Conservation (phyloP, 2,113 vertebrate species). For the Procapra przewalskii region DNA sequence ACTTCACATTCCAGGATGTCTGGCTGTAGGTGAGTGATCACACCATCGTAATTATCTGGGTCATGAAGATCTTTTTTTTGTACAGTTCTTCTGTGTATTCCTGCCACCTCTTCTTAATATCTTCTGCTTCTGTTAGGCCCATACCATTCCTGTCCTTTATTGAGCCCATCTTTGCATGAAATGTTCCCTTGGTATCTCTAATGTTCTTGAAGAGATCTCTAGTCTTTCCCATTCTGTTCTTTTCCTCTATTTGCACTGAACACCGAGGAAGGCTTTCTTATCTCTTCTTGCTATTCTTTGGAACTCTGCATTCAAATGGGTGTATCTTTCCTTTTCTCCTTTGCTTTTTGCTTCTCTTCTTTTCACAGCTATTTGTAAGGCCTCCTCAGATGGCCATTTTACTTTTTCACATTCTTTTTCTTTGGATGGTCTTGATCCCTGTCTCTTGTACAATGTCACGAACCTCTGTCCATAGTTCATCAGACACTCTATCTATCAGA, state of each 20-base stretch:
- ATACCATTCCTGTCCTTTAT: neutral
- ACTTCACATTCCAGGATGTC: neutral
- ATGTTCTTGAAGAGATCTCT: neutral
- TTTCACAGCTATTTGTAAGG: neutral
- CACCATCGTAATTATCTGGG: neutral
- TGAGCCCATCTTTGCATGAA: neutral
- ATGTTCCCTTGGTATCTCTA: neutral
- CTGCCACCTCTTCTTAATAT: neutral
- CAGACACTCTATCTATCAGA: neutral
- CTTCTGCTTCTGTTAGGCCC: neutral
- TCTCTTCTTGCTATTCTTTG: neutral
- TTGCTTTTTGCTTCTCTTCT: neutral
- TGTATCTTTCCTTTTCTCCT: neutral
- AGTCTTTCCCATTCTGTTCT: neutral
- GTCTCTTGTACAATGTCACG: accelerated
- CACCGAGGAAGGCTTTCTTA: neutral
- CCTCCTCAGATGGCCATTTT: neutral
- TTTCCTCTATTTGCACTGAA: neutral
- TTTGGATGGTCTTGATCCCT: neutral
- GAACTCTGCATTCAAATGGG: neutral
- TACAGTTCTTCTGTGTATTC: neutral
- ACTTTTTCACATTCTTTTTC: neutral
- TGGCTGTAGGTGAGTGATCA: neutral
- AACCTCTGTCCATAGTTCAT: neutral
- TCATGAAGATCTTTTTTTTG: neutral